Percentiles rank a stretch among this genome's conserved stretches.
These are phyloP conservation scores for Erithacus rubecula DNA, from an alignment of 2,797 vertebrate genomes.

Conservation along the genomic window DNA sequence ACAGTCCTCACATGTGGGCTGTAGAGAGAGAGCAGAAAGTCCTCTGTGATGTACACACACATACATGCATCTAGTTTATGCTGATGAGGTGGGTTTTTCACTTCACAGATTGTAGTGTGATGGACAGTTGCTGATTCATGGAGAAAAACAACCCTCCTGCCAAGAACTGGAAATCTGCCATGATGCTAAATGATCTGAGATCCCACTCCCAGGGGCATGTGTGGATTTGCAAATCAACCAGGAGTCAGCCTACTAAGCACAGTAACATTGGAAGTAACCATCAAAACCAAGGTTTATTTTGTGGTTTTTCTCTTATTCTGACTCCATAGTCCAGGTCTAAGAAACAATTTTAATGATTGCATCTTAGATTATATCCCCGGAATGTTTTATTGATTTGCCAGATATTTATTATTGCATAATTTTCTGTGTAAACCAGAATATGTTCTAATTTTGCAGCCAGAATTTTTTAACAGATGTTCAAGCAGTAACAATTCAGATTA, in stretches of 20 bases:
- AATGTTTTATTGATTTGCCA: neutral
- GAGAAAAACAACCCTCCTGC: conserved; percentile 40
- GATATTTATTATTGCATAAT: neutral
- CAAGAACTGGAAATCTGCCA: conserved; percentile 45
- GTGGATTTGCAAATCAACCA: conserved; percentile 13
- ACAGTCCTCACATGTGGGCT: neutral
- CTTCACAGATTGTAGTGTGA: conserved; percentile 25
- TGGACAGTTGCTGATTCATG: conserved; percentile 56
- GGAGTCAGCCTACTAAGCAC: neutral
- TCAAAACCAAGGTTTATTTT: neutral
- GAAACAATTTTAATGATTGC: neutral
- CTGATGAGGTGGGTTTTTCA: conserved; percentile 29
- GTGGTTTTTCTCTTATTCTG: neutral
- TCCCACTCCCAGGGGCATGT: conserved; percentile 38
- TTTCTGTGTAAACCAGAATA: neutral
- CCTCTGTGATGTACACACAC: neutral
- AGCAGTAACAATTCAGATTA: neutral
- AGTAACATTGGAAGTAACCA: neutral
- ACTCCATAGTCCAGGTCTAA: neutral
- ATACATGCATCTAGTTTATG: neutral
- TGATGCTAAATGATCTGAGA: conserved; percentile 2
- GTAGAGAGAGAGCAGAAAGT: neutral
- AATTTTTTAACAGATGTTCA: conserved; percentile 5
- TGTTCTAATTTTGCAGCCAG: neutral
- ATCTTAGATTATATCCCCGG: neutral